Evolutionary conservation across 2,888 invertebrate genomes (phyloP).

Genomic region (Epistrophe grossulariae): DNA sequence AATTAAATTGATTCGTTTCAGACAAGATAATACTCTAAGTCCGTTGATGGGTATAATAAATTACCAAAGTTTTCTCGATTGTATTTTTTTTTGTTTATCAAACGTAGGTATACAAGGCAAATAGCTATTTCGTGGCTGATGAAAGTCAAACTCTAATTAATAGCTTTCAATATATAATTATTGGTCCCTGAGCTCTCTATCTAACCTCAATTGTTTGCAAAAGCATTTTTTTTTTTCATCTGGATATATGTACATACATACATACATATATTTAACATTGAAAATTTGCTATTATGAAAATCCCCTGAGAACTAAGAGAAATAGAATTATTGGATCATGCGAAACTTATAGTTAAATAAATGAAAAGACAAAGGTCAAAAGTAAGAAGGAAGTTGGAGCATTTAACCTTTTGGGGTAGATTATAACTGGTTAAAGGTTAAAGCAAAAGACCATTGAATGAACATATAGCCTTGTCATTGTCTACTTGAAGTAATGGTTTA

Average conservation of each 20-base stretch:
- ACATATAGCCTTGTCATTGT: not conserved
- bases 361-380: not conserved
- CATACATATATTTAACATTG: not conserved
- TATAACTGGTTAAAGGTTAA: not conserved
- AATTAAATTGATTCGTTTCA: not conserved
- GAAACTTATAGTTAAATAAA: not conserved
- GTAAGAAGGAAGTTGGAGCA: not conserved
- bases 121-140: not conserved
- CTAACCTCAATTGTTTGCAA: constrained; percentile 13
- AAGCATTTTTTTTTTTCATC: not conserved
- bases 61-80: not conserved
- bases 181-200: not conserved
- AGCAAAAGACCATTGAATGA: not conserved
- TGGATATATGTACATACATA: not conserved
- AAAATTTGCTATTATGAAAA: not conserved
- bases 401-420: not conserved
- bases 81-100: not conserved
- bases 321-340: constrained; percentile 16
- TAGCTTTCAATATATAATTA: constrained; percentile 20
- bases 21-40: not conserved
- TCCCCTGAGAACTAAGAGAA: constrained; percentile 3
- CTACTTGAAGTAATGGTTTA: not conserved
- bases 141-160: constrained; percentile 13
- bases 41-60: not conserved
- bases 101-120: not conserved